These are phyloP conservation scores for Capreolus pygargus DNA, from an alignment of 2,113 vertebrate species.

Conservation along the genomic window DNA sequence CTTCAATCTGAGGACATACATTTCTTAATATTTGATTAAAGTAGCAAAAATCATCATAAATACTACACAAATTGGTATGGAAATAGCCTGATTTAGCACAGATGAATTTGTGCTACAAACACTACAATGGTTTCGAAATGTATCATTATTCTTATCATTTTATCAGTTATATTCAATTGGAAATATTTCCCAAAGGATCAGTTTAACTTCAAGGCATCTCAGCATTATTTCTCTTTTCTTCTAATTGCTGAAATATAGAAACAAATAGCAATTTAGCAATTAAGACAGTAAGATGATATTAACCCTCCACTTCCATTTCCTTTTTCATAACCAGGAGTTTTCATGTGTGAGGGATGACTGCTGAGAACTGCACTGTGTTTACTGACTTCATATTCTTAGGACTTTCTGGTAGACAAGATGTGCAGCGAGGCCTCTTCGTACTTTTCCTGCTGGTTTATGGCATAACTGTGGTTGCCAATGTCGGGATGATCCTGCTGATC, in stretches of 20 bases:
- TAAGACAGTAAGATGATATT: background rate
- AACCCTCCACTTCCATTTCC: background rate
- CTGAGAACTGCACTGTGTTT: conserved; percentile 8
- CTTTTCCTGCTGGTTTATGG: conserved; percentile 51
- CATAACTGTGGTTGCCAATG: background rate
- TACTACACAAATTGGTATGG: fast-evolving
- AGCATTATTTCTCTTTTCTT: background rate
- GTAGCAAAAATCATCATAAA: background rate
- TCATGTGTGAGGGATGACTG: background rate
- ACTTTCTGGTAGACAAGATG: background rate
- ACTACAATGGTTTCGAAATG: background rate
- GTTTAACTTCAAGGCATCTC: background rate
- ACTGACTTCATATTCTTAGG: conserved; percentile 29
- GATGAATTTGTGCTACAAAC: background rate
- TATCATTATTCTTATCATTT: background rate
- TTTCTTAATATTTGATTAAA: background rate
- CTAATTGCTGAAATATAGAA: background rate
- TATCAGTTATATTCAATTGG: background rate
- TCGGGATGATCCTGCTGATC: conserved; percentile 55
- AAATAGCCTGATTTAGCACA: background rate
- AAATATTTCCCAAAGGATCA: background rate
- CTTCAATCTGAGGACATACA: background rate
- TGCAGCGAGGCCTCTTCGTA: background rate
- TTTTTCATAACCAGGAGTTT: background rate
- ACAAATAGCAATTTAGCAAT: background rate